A percentile compares a stretch with the other conserved stretches of the same genome.
These are phyloP conservation scores for Peromyscus eremicus DNA, from an alignment of 2,797 vertebrate genomes.

Conservation along the genomic window DNA sequence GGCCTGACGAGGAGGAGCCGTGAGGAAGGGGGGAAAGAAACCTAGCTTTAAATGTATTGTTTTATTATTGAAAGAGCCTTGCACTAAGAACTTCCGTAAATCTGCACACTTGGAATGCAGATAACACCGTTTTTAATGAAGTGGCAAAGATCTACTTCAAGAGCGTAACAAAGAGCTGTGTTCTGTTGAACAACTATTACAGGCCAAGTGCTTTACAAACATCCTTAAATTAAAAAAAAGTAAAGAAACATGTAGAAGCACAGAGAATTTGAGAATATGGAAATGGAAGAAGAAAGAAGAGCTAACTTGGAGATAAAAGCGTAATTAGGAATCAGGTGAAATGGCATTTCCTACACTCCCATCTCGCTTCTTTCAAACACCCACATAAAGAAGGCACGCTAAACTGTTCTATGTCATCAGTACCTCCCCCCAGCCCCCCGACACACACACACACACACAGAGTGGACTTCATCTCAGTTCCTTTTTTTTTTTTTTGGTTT, in stretches of 20 bases:
- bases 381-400: not conserved
- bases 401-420: not conserved
- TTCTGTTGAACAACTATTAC: not conserved
- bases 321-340: not conserved
- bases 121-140: not conserved
- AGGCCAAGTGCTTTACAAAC: not conserved
- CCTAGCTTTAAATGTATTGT: not conserved
- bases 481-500: no score
- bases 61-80: constrained; percentile 6
- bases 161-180: not conserved
- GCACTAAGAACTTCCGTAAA: not conserved
- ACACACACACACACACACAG: no score
- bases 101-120: not conserved
- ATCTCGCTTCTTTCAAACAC: not conserved
- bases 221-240: not conserved
- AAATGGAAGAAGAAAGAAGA: not conserved
- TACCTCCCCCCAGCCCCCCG: not conserved
- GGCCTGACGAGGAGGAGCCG: not conserved
- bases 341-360: not conserved
- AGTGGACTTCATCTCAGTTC: not conserved
- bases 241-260: not conserved
- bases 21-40: not conserved
- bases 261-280: not conserved
- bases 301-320: not conserved
- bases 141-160: not conserved